These are phyloP conservation scores for Phenganax stokvisi DNA, from an alignment of 92 coral and sea anemone species.

Conservation along the genomic window DNA sequence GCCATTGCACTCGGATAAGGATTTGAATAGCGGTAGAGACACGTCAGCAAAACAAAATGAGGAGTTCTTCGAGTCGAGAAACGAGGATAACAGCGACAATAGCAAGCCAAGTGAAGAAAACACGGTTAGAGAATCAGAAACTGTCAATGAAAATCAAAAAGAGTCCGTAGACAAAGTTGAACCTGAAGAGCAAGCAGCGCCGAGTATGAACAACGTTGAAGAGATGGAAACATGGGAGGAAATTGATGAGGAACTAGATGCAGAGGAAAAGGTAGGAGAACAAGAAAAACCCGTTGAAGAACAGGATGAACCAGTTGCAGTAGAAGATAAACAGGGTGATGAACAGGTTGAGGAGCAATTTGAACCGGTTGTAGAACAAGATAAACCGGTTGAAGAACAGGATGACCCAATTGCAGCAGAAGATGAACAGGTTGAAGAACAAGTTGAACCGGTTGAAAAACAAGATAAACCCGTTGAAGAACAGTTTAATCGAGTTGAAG, in stretches of 20 bases:
- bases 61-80: not conserved
- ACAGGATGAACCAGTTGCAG: constrained; percentile 8
- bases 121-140: not conserved
- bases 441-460: not conserved
- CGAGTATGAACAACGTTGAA: constrained; percentile 54
- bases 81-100: not conserved
- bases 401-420: constrained; percentile 4
- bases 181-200: constrained; percentile 47
- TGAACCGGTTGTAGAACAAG: not conserved
- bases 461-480: not conserved
- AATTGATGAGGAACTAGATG: not conserved
- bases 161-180: not conserved
- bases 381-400: not conserved
- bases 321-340: not conserved
- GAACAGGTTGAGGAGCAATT: not conserved
- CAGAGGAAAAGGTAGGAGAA: not conserved
- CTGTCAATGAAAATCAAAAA: not conserved
- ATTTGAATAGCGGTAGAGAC: constrained; percentile 9
- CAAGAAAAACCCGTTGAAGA: constrained; percentile 1
- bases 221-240: constrained; percentile 33
- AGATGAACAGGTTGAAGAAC: not conserved
- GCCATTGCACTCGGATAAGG: not conserved
- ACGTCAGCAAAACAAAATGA: constrained; percentile 13
- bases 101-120: not conserved
- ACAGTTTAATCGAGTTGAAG: not conserved